Percentiles rank a stretch among this genome's conserved stretches.
Evolutionary conservation across 2,113 vertebrate genomes (phyloP).

Genomic region (Abramis brama): DNA sequence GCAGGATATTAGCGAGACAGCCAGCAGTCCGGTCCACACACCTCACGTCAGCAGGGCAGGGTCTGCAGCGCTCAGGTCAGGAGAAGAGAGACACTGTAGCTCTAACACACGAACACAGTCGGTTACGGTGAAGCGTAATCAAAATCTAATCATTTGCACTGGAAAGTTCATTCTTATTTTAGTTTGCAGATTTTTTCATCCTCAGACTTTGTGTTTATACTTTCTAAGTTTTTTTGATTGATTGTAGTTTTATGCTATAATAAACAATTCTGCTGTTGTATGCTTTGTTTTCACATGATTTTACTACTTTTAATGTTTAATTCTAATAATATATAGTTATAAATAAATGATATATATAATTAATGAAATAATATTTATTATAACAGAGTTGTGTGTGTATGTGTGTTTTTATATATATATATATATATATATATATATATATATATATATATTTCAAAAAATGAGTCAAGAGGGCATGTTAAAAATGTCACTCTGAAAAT

Average conservation of each 20-base stretch:
- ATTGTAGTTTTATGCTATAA: not conserved
- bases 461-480: not conserved
- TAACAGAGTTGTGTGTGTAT: no score
- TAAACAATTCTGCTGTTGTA: not conserved
- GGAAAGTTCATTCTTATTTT: not conserved
- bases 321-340: not conserved
- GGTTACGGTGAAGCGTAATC: not conserved
- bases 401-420: no score
- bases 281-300: not conserved
- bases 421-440: no score
- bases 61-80: slow-evolving; percentile 46
- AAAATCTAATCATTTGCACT: not conserved
- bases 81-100: not conserved
- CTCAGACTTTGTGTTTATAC: not conserved
- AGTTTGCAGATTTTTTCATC: not conserved
- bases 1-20: slow-evolving; percentile 14
- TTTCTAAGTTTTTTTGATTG: not conserved
- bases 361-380: no score
- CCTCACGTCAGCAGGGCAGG: slow-evolving; percentile 12
- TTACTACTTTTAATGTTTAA: not conserved
- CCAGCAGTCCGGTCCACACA: slow-evolving; percentile 40
- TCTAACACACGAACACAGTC: not conserved
- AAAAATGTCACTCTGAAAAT: not conserved
- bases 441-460: not conserved
- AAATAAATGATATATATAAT: no score